Evolutionary conservation across 2,797 vertebrate species (phyloP).

Genomic region (Sebastes oblongus): DNA sequence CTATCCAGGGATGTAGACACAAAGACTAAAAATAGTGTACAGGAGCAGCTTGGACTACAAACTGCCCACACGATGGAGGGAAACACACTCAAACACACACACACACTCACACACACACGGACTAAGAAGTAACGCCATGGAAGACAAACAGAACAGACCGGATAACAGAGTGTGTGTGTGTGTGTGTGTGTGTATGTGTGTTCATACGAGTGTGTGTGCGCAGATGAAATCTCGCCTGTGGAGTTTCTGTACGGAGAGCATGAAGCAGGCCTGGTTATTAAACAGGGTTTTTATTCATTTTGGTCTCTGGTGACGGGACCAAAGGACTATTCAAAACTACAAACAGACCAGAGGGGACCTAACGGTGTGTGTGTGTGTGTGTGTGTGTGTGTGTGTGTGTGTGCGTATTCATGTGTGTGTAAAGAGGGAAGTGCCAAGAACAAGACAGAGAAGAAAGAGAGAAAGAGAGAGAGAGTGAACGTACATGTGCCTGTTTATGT

Average conservation of each 20-base stretch:
- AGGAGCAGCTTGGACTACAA: slow-evolving; percentile 58
- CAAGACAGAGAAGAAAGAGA: not conserved
- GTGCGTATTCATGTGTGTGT: slow-evolving; percentile 10
- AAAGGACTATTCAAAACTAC: slow-evolving; percentile 58
- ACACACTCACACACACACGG: slow-evolving; percentile 8
- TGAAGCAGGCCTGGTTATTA: slow-evolving; percentile 72
- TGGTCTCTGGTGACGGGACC: slow-evolving; percentile 69
- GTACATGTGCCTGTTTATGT: slow-evolving; percentile 1
- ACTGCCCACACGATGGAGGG: slow-evolving; percentile 36
- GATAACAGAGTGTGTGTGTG: slow-evolving; percentile 34
- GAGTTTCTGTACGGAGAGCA: slow-evolving; percentile 75
- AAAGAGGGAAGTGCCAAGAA: slow-evolving; percentile 37
- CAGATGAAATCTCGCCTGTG: slow-evolving; percentile 62
- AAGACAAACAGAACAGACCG: slow-evolving; percentile 24
- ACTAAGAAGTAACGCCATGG: slow-evolving; percentile 13
- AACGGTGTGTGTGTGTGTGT: slow-evolving; percentile 16
- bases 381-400: slow-evolving; percentile 2
- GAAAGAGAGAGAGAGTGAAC: not conserved
- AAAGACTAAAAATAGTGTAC: slow-evolving; percentile 57
- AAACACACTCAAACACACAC: slow-evolving; percentile 36
- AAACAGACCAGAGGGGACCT: slow-evolving; percentile 71
- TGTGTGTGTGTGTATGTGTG: slow-evolving; percentile 45
- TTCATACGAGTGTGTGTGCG: slow-evolving; percentile 17
- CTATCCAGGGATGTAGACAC: slow-evolving; percentile 48
- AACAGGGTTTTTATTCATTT: slow-evolving; percentile 69